Base-by-base conservation (phyloP, 2,797 vertebrate genomes). In the Characodon lateralis region DNA sequence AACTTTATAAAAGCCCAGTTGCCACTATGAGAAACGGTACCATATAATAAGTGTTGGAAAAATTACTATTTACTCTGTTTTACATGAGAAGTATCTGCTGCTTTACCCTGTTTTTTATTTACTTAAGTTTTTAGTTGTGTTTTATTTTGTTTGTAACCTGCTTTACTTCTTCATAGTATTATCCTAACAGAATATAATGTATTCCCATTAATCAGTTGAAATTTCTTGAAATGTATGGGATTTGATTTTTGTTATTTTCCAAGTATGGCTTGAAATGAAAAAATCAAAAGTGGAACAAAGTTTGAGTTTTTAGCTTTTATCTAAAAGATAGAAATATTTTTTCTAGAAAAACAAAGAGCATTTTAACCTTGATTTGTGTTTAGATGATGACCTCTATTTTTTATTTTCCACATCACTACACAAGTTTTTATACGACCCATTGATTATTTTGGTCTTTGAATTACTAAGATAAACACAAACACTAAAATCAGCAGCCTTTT, bases 1-100 rank as follows among this genome's bases (percentile, higher is more conserved):
- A 78, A 72, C 81, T 88, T 86, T 56, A 73, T 68, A 24, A 79
- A 70, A 58, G 22, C 50, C n/a, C 69, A 0, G 61, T n/a, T 68
- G 41, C 39, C 26, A 55, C 6, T 39, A 6, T 55, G 41, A 79
- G 73, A 53, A 58, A 6, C 18, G 26, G 70, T 31, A 71, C 50
- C 71, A 48, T 72, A 43, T 82, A 71, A 61, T 41, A 6, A 9
- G 31, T 66, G 35, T 22, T 39, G 31, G 7, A 55, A 55, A 56
- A 43, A 55, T 16, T n/a, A 43, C 28, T 20, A 22, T 59, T 41
- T 56, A 76, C 13, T 2, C 20, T 51, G 3, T 51, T 48, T 26
- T 65, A 24, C 26, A 35, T 66, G 20, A 51, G 22, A 13, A 35
- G 8, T 55, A 26, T 26, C 50, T 55, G 24, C 50, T 22, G 9